These are phyloP conservation scores for Eupithecia exiguata DNA, from an alignment of 2,888 invertebrate species.

Conservation along the genomic window DNA sequence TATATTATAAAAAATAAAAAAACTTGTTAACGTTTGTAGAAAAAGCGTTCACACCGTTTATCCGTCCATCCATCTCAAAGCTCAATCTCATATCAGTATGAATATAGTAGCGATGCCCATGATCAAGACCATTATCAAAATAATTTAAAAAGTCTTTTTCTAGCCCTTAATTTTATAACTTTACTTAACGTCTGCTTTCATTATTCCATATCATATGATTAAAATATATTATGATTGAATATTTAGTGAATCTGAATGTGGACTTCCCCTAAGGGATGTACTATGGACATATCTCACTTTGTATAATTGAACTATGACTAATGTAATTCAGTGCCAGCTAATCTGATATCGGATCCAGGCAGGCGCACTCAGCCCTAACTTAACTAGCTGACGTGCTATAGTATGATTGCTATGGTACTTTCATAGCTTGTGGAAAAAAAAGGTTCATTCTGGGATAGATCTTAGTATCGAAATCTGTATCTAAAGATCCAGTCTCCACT, in stretches of 20 bases:
- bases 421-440: background rate
- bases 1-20: too few relatives aligned
- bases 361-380: constrained; percentile 57
- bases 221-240: background rate
- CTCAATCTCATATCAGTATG: too few relatives aligned
- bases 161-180: background rate
- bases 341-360: constrained; percentile 77
- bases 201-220: too few relatives aligned
- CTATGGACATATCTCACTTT: constrained; percentile 36
- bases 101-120: too few relatives aligned
- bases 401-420: background rate
- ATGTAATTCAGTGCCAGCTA: constrained; percentile 78
- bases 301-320: constrained; percentile 53
- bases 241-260: background rate
- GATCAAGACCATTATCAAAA: too few relatives aligned
- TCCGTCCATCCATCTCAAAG: too few relatives aligned
- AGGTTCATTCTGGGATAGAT: background rate
- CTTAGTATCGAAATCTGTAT: background rate
- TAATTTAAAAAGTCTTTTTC: background rate
- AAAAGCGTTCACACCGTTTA: too few relatives aligned
- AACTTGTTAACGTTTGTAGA: too few relatives aligned
- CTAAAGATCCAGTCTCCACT: background rate
- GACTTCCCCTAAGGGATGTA: constrained; percentile 6
- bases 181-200: background rate
- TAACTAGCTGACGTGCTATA: background rate